Evolutionary conservation across 2,888 invertebrate species (phyloP).

Genomic region (Chymomyza caudatula): DNA sequence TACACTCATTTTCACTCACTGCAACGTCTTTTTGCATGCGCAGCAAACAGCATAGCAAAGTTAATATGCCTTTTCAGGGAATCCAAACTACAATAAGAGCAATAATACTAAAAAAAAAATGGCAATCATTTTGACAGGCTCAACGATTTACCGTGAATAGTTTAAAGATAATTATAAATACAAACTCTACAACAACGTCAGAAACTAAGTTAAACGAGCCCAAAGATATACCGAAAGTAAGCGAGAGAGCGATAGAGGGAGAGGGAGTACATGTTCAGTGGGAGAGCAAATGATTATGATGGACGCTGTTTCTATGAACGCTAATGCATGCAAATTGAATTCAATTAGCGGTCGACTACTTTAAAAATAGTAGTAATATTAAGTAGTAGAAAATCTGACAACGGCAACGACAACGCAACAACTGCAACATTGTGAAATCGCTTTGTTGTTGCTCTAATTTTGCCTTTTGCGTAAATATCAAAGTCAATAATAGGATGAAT

Average conservation of each 20-base stretch:
- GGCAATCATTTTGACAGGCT: not conserved
- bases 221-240: not conserved
- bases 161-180: not conserved
- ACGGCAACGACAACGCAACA: not conserved
- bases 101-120: no score
- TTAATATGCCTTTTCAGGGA: not conserved
- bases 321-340: conserved; percentile 68
- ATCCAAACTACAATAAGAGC: not conserved
- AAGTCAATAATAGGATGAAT: not conserved
- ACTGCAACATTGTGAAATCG: not conserved
- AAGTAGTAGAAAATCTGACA: conserved; percentile 32
- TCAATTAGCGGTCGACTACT: conserved; percentile 55
- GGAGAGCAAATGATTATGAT: conserved; percentile 23
- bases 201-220: not conserved
- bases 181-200: not conserved
- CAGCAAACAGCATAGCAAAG: not conserved
- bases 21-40: no score
- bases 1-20: no score
- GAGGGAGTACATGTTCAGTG: not conserved
- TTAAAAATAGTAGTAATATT: conserved; percentile 26
- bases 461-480: not conserved
- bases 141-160: not conserved
- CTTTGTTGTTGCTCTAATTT: not conserved
- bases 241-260: not conserved
- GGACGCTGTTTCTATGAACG: conserved; percentile 24